phyloP scores from a whole-genome alignment of 2,888 invertebrate genomes.

The Entomobrya proxima region DNA sequence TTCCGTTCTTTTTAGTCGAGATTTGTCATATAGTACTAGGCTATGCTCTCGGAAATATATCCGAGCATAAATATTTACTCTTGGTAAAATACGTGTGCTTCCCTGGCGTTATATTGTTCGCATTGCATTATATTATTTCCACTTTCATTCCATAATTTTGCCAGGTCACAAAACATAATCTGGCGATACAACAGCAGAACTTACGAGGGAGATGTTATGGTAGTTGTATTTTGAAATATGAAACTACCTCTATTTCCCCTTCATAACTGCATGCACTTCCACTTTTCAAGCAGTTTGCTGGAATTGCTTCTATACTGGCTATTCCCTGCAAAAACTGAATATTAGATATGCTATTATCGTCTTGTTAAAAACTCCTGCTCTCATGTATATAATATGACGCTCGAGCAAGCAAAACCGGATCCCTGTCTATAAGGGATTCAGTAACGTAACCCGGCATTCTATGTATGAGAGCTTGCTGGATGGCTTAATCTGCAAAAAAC shows the following conservation, averaged over 20 bases:
- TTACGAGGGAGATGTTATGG: not conserved
- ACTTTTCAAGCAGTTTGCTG: not conserved
- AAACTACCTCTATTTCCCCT: slow-evolving; percentile 12
- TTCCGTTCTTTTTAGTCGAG: not conserved
- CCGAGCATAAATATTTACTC: no score
- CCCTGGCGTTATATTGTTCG: no score
- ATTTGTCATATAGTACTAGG: not conserved
- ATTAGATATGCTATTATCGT: no score
- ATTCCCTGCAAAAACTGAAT: no score
- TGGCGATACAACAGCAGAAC: not conserved
- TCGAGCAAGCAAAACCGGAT: no score
- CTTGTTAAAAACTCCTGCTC: no score
- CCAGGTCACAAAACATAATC: slow-evolving; percentile 6
- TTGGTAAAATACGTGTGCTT: no score
- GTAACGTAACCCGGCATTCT: no score
- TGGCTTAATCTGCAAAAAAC: not conserved
- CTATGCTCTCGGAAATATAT: no score
- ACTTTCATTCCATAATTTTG: slow-evolving; percentile 5
- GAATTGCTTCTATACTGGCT: not conserved
- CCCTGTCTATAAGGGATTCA: no score
- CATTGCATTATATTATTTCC: not conserved
- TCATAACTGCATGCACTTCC: not conserved
- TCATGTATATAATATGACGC: no score
- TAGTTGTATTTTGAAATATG: slow-evolving; percentile 42
- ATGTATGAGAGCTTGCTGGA: no score